Percentiles rank a stretch among this genome's conserved stretches.
Evolutionary conservation across 2,113 vertebrate species (phyloP).

Genomic region (Ctenomys sociabilis): DNA sequence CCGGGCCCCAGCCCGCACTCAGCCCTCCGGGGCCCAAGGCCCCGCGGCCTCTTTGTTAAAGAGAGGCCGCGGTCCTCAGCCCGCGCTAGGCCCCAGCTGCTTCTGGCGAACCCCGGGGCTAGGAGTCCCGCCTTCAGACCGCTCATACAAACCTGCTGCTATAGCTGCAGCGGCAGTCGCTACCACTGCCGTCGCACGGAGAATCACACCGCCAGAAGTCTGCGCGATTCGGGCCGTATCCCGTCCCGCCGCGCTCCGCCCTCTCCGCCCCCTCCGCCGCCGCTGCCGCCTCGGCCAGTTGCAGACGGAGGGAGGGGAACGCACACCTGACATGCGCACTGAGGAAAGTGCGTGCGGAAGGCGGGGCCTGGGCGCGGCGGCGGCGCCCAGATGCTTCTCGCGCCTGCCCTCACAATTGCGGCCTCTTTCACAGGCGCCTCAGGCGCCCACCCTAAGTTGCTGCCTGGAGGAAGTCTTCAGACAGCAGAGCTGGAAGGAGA

Average conservation of each 20-base stretch:
- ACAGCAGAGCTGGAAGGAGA: not conserved
- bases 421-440: accelerated
- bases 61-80: constrained; percentile 57
- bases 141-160: constrained; percentile 57
- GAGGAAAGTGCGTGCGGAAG: constrained; percentile 27
- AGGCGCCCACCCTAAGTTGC: not conserved
- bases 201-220: constrained; percentile 16
- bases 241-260: constrained; percentile 53
- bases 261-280: constrained; percentile 71
- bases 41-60: constrained; percentile 76
- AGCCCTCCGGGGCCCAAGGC: not conserved
- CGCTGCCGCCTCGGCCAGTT: constrained; percentile 80
- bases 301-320: constrained; percentile 73
- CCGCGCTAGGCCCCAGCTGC: constrained; percentile 73
- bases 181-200: not conserved
- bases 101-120: not conserved
- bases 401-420: not conserved
- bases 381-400: too few relatives aligned
- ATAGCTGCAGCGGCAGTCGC: not conserved
- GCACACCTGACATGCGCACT: constrained; percentile 75
- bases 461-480: not conserved
- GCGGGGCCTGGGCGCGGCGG: constrained; percentile 44
- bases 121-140: not conserved
- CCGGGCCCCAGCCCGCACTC: not conserved
- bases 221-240: constrained; percentile 30